Evolutionary conservation across 2,113 vertebrate species (phyloP), one percentile per base, ranked within the genome.

Genomic region (Trogon surrucura): DNA sequence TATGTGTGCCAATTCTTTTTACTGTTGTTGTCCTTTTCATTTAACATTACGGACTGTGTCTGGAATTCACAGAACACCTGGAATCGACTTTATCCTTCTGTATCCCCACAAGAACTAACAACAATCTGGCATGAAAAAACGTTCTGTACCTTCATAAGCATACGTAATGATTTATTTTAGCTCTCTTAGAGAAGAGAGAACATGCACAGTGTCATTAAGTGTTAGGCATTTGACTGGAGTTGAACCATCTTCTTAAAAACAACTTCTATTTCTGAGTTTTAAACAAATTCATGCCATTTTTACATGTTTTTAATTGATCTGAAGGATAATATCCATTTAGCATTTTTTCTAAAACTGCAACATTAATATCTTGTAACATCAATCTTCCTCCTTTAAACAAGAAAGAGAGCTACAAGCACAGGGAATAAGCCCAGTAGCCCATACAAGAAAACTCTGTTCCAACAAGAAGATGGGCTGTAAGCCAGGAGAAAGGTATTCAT

Each of bases 61-160:
- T 41, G 11, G 23, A 89, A 95, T 61, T 75, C 66, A 77, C 10
- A 62, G n/a, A 85, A 70, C 21, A 57, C 13, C 74, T 80, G 53
- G 54, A 94, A 87, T 82, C 32, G 58, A 77, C 27, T 69, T 80
- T 50, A 64, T 11, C 30, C 8, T 84, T 89, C 58, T 44, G 8
- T 73, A 82, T 58, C 13, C 36, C 36, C 45, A 78, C 9, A 88
- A 87, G 50, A 65, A 41, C 26, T 30, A 79, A 36, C 4, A 89
- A 82, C n/a, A 88, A 69, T 50, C n/a, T 79, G 48, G 13, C 45
- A 88, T 34, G 16, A 94, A 91, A 87, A 88, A 80, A 73, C 29
- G 9, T 60, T 91, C 38, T 30, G 30, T 62, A 74, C 14, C 10
- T 72, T 70, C 36, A 13, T 10, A 72, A 91, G 32, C 3, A 27